Percentiles rank a stretch among this genome's conserved stretches.
phyloP scores from a whole-genome alignment of 2,888 invertebrate genomes.

The Callyntrura guangdongensis region DNA sequence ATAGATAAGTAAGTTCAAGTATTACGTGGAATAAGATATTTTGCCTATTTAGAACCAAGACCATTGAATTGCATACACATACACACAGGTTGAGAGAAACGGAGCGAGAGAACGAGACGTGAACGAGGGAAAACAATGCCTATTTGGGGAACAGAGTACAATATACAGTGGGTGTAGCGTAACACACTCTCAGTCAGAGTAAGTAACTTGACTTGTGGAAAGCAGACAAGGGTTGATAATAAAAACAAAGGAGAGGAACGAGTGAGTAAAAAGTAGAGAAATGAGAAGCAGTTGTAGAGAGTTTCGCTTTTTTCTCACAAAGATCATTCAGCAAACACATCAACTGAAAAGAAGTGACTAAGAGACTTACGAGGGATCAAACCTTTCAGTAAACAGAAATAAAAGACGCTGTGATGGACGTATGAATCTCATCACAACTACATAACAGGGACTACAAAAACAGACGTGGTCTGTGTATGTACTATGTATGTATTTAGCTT shows the following conservation, averaged over 20 bases:
- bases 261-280: slow-evolving; percentile 6
- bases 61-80: too few species aligned
- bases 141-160: neutral
- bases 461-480: neutral
- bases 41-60: too few species aligned
- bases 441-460: slow-evolving; percentile 9
- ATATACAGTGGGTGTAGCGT: neutral
- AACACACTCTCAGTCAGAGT: slow-evolving; percentile 33
- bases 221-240: slow-evolving; percentile 55
- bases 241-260: slow-evolving; percentile 33
- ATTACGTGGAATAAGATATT: too few species aligned
- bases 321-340: slow-evolving; percentile 67
- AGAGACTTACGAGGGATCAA: slow-evolving; percentile 70
- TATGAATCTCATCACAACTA: slow-evolving; percentile 59
- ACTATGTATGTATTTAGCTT: neutral
- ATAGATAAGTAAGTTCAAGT: too few species aligned
- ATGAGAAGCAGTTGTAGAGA: slow-evolving; percentile 33
- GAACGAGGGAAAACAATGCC: neutral
- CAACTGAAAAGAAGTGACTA: slow-evolving; percentile 68
- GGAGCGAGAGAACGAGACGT: too few species aligned
- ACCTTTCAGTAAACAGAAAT: slow-evolving; percentile 72
- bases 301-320: slow-evolving; percentile 48
- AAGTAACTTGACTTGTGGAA: slow-evolving; percentile 72
- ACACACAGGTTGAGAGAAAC: too few species aligned
- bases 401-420: slow-evolving; percentile 71